Conservation (phyloP, 2,113 vertebrate species). For the Phodopus roborovskii region DNA sequence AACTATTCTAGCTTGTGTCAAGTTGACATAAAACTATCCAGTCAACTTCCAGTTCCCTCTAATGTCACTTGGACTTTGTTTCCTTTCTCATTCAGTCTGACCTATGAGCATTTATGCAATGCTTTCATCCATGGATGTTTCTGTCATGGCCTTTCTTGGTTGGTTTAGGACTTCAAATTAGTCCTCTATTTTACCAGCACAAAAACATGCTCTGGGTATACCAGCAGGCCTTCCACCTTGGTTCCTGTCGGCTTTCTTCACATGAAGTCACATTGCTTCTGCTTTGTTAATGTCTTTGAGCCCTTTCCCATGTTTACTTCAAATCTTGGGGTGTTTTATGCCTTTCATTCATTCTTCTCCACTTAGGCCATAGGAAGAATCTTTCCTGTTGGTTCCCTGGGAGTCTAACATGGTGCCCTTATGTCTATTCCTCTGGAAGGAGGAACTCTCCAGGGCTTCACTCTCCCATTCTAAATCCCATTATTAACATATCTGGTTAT, state of each 20-base stretch:
- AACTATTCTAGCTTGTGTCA: background rate
- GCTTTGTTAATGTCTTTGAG: background rate
- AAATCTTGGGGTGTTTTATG: background rate
- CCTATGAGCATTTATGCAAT: background rate
- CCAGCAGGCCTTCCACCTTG: background rate
- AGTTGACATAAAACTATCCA: background rate
- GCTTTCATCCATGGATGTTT: background rate
- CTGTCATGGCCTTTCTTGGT: background rate
- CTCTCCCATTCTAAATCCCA: background rate
- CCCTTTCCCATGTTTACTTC: background rate
- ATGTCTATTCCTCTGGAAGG: background rate
- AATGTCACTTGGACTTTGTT: background rate
- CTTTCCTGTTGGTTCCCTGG: background rate
- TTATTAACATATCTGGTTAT: background rate
- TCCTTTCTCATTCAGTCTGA: background rate
- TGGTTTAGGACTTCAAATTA: background rate
- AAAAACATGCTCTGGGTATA: accelerated
- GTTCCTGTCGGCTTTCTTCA: background rate
- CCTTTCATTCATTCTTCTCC: background rate
- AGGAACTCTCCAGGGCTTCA: too few species aligned
- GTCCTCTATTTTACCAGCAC: background rate
- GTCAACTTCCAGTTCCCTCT: background rate
- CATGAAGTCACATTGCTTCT: background rate
- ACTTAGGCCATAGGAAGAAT: background rate
- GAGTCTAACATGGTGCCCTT: background rate